phyloP scores from a whole-genome alignment of 1,140 invertebrate species.

The Drosophila rhopaloa region DNA sequence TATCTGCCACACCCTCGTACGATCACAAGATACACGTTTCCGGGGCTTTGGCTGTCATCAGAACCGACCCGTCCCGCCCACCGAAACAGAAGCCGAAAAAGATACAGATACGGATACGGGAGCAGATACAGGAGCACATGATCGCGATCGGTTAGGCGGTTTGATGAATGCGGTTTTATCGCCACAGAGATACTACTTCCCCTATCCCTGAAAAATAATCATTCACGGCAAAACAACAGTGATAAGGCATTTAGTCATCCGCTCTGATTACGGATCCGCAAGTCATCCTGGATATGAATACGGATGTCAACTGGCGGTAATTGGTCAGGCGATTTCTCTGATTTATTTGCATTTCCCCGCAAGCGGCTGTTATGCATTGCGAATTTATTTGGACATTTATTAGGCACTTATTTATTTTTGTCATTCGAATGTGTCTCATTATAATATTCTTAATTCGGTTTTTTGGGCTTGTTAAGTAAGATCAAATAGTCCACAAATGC shows the following conservation, averaged over 20 bases:
- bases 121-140: slow-evolving; percentile 25
- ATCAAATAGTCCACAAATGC: not conserved
- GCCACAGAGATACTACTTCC: not conserved
- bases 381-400: slow-evolving; percentile 29
- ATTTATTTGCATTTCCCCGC: slow-evolving; percentile 18
- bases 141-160: slow-evolving; percentile 22
- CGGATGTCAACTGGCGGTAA: slow-evolving; percentile 26
- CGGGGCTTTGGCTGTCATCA: slow-evolving; percentile 45
- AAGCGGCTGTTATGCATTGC: not conserved
- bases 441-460: not conserved
- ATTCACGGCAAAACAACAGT: slow-evolving; percentile 23
- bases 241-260: slow-evolving; percentile 19
- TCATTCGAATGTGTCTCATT: slow-evolving; percentile 9
- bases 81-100: not conserved
- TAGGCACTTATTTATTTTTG: slow-evolving; percentile 23
- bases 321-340: slow-evolving; percentile 13
- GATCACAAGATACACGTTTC: slow-evolving; percentile 50
- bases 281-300: slow-evolving; percentile 32
- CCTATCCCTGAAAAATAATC: slow-evolving; percentile 5
- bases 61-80: not conserved
- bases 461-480: not conserved
- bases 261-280: slow-evolving; percentile 18
- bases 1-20: slow-evolving; percentile 11
- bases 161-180: slow-evolving; percentile 22
- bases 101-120: slow-evolving; percentile 36